Conservation (phyloP, 2,888 invertebrate genomes). For the Deilephila porcellus region DNA sequence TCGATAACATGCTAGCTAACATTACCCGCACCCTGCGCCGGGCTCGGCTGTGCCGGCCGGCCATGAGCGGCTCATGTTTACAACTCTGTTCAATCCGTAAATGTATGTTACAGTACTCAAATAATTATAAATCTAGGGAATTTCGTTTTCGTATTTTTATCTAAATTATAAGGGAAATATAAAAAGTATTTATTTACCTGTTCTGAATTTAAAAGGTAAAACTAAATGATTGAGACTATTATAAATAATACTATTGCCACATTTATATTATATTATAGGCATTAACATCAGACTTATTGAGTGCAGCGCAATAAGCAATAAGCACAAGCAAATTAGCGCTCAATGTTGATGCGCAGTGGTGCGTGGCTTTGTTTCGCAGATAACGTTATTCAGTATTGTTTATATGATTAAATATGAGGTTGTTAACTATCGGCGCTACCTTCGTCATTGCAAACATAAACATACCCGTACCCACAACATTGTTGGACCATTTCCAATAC, state of each 20-base stretch:
- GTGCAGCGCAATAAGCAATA: neutral
- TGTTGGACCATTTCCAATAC: constrained; percentile 13
- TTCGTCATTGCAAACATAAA: constrained; percentile 46
- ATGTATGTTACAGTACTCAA: too few species aligned
- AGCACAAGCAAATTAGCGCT: constrained; percentile 7
- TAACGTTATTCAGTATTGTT: constrained; percentile 56
- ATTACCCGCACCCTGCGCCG: constrained; percentile 31
- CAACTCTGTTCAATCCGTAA: neutral
- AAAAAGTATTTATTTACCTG: neutral
- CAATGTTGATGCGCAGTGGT: constrained; percentile 36
- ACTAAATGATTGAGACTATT: neutral
- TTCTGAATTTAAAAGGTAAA: too few species aligned
- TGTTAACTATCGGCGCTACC: constrained; percentile 58
- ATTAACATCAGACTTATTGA: neutral
- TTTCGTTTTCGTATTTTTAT: neutral
- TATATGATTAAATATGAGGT: constrained; percentile 52
- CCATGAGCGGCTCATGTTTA: constrained; percentile 33
- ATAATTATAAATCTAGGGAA: neutral
- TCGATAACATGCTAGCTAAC: constrained; percentile 54
- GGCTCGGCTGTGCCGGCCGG: constrained; percentile 41
- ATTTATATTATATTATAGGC: too few species aligned
- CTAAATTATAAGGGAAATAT: neutral
- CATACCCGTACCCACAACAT: constrained; percentile 25
- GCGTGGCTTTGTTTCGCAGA: constrained; percentile 53
- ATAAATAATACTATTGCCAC: neutral